These are phyloP conservation scores for Takifugu ocellatus DNA, from an alignment of 2,797 vertebrate genomes.

Conservation along the genomic window DNA sequence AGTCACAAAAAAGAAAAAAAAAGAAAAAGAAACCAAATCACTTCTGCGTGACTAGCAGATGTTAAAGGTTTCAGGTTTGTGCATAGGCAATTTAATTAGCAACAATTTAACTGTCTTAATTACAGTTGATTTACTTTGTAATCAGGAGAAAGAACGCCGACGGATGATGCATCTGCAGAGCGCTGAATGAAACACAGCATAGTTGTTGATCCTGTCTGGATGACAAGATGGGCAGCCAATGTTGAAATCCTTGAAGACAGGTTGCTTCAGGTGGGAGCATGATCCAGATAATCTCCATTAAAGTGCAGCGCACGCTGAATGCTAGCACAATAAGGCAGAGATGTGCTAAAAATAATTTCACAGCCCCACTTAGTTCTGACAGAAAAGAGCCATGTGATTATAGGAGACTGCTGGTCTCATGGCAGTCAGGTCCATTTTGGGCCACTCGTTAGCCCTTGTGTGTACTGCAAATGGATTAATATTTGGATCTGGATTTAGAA, in stretches of 20 bases:
- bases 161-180: neutral
- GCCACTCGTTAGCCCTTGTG: conserved; percentile 37
- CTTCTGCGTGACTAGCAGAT: neutral
- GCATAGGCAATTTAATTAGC: neutral
- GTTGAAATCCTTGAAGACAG: neutral
- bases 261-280: too few species aligned
- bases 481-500: conserved; percentile 29
- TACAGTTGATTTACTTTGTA: neutral
- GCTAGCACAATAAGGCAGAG: neutral
- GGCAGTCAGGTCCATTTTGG: conserved; percentile 49
- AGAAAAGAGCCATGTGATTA: conserved; percentile 36
- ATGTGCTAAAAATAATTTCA: conserved; percentile 44
- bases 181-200: too few species aligned
- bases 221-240: neutral
- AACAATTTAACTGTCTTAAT: neutral
- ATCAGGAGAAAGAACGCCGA: neutral
- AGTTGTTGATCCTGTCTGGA: neutral
- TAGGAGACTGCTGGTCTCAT: conserved; percentile 47
- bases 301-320: neutral
- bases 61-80: neutral
- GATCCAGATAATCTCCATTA: neutral
- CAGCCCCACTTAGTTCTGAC: conserved; percentile 25
- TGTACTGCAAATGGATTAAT: conserved; percentile 32
- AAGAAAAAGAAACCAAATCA: too few species aligned
- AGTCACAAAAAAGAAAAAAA: too few species aligned